Percentiles rank a stretch among this genome's conserved stretches.
phyloP scores from a whole-genome alignment of 1,140 invertebrate species.

The Cyphomyrmex costatus region DNA sequence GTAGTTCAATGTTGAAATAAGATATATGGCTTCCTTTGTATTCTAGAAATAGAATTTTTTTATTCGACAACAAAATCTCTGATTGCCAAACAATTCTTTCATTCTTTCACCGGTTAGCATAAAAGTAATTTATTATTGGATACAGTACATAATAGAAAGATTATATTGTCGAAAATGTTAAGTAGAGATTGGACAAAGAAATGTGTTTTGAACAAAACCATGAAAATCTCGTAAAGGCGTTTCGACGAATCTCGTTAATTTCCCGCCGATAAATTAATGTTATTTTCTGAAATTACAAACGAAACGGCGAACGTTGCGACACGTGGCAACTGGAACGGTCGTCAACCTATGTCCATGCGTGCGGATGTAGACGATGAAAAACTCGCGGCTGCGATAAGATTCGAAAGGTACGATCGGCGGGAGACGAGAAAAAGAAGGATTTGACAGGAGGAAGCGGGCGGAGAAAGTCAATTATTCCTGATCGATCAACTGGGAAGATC shows the following conservation, averaged over 20 bases:
- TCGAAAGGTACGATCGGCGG: conserved; percentile 67
- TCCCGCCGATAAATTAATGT: conserved; percentile 12
- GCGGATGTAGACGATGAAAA: conserved; percentile 43
- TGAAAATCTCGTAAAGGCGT: conserved; percentile 58
- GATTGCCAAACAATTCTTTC: conserved; percentile 57
- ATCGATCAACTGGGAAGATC: conserved; percentile 43
- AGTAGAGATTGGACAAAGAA: background rate
- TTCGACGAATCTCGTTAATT: background rate
- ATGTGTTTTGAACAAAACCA: conserved; percentile 45
- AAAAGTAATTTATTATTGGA: conserved; percentile 25
- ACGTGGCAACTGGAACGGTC: conserved; percentile 17
- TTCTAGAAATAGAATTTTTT: conserved; percentile 14
- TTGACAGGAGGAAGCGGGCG: conserved; percentile 61
- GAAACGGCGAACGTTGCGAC: conserved; percentile 48
- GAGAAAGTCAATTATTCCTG: conserved; percentile 70
- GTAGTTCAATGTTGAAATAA: conserved; percentile 5
- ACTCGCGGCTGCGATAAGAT: conserved; percentile 61
- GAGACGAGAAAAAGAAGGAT: conserved; percentile 67
- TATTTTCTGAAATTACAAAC: conserved; percentile 64
- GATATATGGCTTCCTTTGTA: background rate
- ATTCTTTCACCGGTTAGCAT: too few species aligned
- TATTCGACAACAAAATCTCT: background rate
- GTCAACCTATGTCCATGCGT: background rate
- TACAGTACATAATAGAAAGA: conserved; percentile 6
- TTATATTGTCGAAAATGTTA: background rate